A percentile compares a stretch with the other conserved stretches of the same genome.
Evolutionary conservation across 2,888 invertebrate species (phyloP).

Genomic region (Hemaris fuciformis): DNA sequence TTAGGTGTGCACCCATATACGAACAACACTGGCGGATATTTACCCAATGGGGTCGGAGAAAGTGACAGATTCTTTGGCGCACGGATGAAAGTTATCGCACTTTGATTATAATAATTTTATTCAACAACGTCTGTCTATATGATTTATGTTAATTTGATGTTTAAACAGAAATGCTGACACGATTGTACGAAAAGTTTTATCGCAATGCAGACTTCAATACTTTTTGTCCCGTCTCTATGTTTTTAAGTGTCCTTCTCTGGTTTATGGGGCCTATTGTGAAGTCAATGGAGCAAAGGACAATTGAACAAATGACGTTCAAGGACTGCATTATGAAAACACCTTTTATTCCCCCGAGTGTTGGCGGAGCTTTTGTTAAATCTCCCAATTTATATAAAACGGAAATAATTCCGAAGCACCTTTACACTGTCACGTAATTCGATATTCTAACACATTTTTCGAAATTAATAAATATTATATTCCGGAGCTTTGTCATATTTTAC

Average conservation of each 20-base stretch:
- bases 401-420: conserved; percentile 16
- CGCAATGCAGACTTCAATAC: neutral
- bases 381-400: conserved; percentile 30
- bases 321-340: conserved; percentile 44
- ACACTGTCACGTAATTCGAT: neutral
- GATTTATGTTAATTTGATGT: conserved; percentile 10
- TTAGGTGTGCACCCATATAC: conserved; percentile 17
- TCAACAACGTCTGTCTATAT: neutral
- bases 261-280: conserved; percentile 30
- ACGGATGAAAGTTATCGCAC: conserved; percentile 16
- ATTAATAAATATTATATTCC: conserved; percentile 15
- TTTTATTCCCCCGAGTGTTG: conserved; percentile 35
- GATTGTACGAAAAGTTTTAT: neutral
- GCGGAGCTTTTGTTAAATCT: conserved; percentile 44
- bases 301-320: conserved; percentile 47
- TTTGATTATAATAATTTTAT: conserved; percentile 8
- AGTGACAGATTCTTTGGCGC: conserved; percentile 34
- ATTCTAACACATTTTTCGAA: neutral
- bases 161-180: neutral
- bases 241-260: conserved; percentile 37
- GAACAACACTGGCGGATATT: conserved; percentile 23
- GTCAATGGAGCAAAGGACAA: conserved; percentile 37
- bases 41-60: conserved; percentile 41
- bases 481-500: conserved; percentile 36
- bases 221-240: conserved; percentile 15